Evolutionary conservation across 2,888 invertebrate genomes (phyloP).

Genomic region (Lysandra bellargus): DNA sequence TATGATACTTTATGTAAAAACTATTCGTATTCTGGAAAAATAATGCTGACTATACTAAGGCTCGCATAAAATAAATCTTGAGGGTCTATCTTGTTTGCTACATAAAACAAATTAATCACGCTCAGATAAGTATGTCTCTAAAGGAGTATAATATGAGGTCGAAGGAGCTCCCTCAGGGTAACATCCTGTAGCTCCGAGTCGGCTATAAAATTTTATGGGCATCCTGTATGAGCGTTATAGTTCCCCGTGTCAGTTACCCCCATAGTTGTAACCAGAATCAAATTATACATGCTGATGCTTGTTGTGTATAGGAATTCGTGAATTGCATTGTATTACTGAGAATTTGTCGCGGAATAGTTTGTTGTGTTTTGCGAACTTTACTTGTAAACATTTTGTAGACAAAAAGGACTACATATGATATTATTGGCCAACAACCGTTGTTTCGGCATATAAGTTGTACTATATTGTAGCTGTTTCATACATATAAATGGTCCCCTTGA

Average conservation of each 20-base stretch:
- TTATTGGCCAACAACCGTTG: no score
- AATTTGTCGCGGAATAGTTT: neutral
- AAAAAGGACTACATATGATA: no score
- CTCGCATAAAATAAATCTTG: constrained; percentile 31
- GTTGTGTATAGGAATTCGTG: neutral
- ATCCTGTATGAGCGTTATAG: constrained; percentile 68
- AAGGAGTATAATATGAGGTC: constrained; percentile 58
- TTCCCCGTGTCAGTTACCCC: constrained; percentile 66
- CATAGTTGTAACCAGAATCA: constrained; percentile 56
- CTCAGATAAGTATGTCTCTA: constrained; percentile 66
- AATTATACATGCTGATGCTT: constrained; percentile 36
- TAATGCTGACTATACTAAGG: constrained; percentile 23
- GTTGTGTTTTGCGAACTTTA: neutral
- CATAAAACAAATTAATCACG: constrained; percentile 73
- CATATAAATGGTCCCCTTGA: no score
- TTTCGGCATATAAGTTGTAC: no score
- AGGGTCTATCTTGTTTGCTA: constrained; percentile 33
- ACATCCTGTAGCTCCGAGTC: constrained; percentile 60
- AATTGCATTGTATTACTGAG: neutral
- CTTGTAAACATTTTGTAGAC: no score
- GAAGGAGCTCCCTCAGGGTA: constrained; percentile 55
- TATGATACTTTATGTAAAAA: constrained; percentile 16
- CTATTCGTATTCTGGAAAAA: constrained; percentile 25
- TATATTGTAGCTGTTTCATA: no score
- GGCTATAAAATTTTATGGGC: constrained; percentile 75